Evolutionary conservation across 2,797 vertebrate genomes (phyloP), one percentile per base, ranked within the genome.

Genomic region (Leucoraja ocellata): DNA sequence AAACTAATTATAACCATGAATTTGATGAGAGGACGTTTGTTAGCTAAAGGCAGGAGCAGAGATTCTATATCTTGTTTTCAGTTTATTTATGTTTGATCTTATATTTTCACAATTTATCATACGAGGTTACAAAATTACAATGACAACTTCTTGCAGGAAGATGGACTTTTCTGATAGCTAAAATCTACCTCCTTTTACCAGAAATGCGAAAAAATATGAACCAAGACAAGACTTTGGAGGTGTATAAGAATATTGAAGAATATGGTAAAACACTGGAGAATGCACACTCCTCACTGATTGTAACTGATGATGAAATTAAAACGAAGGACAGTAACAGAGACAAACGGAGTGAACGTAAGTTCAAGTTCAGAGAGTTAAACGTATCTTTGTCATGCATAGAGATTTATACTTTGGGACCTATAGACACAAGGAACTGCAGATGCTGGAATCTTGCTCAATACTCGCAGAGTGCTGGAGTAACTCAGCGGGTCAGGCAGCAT

Each of bases 141-240:
- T 36, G 61, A 18, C 65, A 88, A 2, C 18, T n/a, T 21, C 18
- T 65, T 88, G n/a, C 84, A 18, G 6, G 9, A 36, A 88, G 9
- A 13, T 36, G 61, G 21, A 36, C 65, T 32, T 36, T 32, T 65
- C 28, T 86, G 84, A 61, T 83, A 28, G 18, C 14, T 58, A 63
- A 11, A 90, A 90, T 71, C 39, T 46, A 11, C 36, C 25, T 8
- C 46, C n/a, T 93, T 93, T 93, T 94, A 84, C 80, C 95, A 96
- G 98, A 99, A 94, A 94, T 99, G 94, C 97, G 96, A 54, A 98
- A 98, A 93, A 98, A 97, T 96, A 97, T 98, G 93, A 98, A 98
- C 95, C 98, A 98, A 94, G 98, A 98, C 94, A 96, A 97, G 94
- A 94, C 91, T 92, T 93, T 98, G 94, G 96, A 94, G 94, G 93